Conservation (phyloP, 1,140 invertebrate species). For the Lordiphosa collinella region DNA sequence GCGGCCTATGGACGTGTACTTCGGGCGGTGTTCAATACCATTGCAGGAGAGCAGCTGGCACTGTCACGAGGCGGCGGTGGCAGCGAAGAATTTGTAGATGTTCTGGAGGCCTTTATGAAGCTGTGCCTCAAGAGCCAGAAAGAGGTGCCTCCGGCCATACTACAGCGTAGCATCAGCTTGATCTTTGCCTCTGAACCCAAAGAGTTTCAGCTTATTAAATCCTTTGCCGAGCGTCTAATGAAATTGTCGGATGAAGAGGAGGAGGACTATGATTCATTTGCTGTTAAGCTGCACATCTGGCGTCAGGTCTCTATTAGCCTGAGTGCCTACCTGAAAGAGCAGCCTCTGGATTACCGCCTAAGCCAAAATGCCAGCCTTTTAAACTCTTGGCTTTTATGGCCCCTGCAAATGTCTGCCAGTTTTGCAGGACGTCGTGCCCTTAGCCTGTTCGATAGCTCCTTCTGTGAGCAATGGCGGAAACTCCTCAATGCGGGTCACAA, state of each 20-base stretch:
- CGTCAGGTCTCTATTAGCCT: conserved; percentile 43
- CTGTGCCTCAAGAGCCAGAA: conserved; percentile 39
- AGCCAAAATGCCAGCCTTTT: conserved; percentile 42
- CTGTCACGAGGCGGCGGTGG: conserved; percentile 23
- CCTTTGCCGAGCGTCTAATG: conserved; percentile 53
- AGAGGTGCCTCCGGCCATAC: conserved; percentile 41
- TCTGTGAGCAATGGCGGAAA: conserved; percentile 64
- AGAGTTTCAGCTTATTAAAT: conserved; percentile 39
- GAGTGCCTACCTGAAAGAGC: conserved; percentile 40
- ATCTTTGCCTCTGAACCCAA: conserved; percentile 37
- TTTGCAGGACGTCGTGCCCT: conserved; percentile 49
- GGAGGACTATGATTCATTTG: conserved; percentile 65
- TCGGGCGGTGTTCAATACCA: conserved; percentile 51
- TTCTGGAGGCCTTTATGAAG: conserved; percentile 51
- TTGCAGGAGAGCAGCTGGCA: conserved; percentile 21
- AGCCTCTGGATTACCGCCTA: conserved; percentile 56
- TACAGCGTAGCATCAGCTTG: conserved; percentile 42
- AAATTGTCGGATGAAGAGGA: conserved; percentile 43
- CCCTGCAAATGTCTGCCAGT: conserved; percentile 48
- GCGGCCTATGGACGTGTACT: conserved; percentile 37
- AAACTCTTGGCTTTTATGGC: conserved; percentile 68
- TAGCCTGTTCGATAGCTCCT: conserved; percentile 48
- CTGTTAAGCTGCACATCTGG: conserved; percentile 58
- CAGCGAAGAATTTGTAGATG: conserved; percentile 12
- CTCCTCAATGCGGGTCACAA: conserved; percentile 57